Base-by-base conservation (phyloP, 2,797 vertebrate genomes). In the Taenioides sp. region DNA sequence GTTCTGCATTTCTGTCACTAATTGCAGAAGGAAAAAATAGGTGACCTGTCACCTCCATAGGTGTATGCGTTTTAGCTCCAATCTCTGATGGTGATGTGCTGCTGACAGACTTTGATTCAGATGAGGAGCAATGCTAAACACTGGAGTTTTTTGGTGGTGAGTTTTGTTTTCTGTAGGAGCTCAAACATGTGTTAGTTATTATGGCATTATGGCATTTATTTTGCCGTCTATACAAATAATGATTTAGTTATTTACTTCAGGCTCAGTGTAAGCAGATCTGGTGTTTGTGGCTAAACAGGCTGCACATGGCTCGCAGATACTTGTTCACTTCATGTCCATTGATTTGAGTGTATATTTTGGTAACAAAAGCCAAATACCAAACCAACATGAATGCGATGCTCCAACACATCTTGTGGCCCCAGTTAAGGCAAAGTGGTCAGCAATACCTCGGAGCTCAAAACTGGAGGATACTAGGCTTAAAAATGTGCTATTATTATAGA, bases 211-310 rank as follows among this genome's bases (percentile, higher is more conserved):
- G 20, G 59, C n/a, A n/a, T 61, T 61, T 61, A 61, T 61, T 20
- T 37, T n/a, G 59, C 59, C 7, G 59, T 61, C 59, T 67, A 31
- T 62, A 57, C 61, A 63, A 11, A 40, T 63, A 40, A 40, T 63
- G 34, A 63, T 63, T 40, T 47, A 70, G 68, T 43, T 67, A 27
- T 47, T 62, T 17, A 58, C 66, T 78, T 34, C 61, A 22, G 10
- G 12, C 61, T 40, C 20, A 40, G 61, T 23, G 61, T 63, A 63
- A 63, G n/a, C 61, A 43, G 61, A 63, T 12, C 34, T 40, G 18
- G 31, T 63, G 31, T 63, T 63, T 63, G 31, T n/a, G 34, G 61
- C 61, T 63, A 22, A 37, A 63, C 61, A 63, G 22, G 14, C 31
- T 22, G 14, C 61, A 63, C 61, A 23, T 63, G 61, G 31, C 61